A percentile compares a stretch with the other conserved stretches of the same genome.
Conservation (phyloP, 2,113 vertebrate species). For the Ameiurus melas region DNA sequence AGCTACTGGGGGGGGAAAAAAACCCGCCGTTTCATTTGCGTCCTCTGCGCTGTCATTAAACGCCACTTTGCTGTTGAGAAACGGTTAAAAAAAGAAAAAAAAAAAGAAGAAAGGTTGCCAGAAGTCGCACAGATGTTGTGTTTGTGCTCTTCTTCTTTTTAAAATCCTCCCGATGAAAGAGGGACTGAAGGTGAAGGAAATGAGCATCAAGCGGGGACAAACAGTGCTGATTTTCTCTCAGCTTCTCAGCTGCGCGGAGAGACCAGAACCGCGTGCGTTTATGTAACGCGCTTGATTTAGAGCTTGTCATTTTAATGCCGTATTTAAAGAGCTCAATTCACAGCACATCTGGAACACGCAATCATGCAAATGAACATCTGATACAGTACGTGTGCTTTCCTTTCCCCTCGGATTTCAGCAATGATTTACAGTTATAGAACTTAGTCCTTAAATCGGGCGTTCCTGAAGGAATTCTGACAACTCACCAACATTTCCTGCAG, state of each 20-base stretch:
- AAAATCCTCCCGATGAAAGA: constrained; percentile 25
- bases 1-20: constrained; percentile 12
- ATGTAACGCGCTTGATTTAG: constrained; percentile 37
- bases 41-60: constrained; percentile 28
- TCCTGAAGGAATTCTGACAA: neutral
- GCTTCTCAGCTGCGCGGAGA: constrained; percentile 54
- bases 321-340: constrained; percentile 59
- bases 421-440: neutral
- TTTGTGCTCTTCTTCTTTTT: constrained; percentile 48
- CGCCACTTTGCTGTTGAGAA: constrained; percentile 42
- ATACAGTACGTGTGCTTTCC: neutral
- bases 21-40: constrained; percentile 1
- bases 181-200: constrained; percentile 18
- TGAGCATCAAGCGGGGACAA: constrained; percentile 55
- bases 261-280: neutral
- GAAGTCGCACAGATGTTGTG: constrained; percentile 56
- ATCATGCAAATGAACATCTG: constrained; percentile 13
- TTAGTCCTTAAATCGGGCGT: neutral
- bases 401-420: neutral
- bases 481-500: neutral
- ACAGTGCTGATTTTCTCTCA: constrained; percentile 58
- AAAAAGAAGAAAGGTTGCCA: constrained; percentile 30
- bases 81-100: constrained; percentile 16
- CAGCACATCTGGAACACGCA: constrained; percentile 51
- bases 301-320: constrained; percentile 58